Evolutionary conservation across 2,113 vertebrate genomes (phyloP).

Genomic region (Dromaius novaehollandiae): DNA sequence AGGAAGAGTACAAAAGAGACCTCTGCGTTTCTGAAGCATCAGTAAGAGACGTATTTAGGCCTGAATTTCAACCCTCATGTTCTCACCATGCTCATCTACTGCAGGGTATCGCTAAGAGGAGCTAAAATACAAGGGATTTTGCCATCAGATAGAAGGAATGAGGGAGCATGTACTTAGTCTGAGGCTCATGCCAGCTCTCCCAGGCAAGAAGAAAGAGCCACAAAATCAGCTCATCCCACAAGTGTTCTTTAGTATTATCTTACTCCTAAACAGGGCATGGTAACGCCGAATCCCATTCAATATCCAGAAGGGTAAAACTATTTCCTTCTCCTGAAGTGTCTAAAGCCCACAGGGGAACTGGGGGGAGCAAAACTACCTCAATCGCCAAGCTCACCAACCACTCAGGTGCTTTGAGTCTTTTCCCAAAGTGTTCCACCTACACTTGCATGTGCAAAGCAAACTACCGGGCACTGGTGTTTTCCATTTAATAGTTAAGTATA

Average conservation of each 20-base stretch:
- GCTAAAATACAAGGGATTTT: not conserved
- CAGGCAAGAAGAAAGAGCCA: not conserved
- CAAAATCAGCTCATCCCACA: not conserved
- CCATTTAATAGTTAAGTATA: not conserved
- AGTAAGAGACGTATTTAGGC: not conserved
- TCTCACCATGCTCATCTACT: not conserved
- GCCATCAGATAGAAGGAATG: not conserved
- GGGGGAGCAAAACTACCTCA: not conserved
- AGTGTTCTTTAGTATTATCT: too few species aligned
- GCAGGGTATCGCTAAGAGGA: not conserved
- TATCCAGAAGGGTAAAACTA: not conserved
- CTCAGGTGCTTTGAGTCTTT: conserved; percentile 4
- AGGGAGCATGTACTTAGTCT: not conserved
- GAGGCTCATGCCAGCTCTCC: not conserved
- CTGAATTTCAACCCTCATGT: not conserved
- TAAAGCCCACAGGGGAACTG: not conserved
- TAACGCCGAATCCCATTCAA: not conserved
- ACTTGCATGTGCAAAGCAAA: not conserved
- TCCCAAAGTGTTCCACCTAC: not conserved
- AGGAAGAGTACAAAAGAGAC: not conserved
- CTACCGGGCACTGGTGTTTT: conserved; percentile 15
- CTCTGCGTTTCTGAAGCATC: not conserved
- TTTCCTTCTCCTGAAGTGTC: not conserved
- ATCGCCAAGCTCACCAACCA: not conserved
- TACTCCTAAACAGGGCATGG: not conserved